These are phyloP conservation scores for Drosophila prolongata DNA, from an alignment of 2,888 invertebrate genomes.

Conservation along the genomic window DNA sequence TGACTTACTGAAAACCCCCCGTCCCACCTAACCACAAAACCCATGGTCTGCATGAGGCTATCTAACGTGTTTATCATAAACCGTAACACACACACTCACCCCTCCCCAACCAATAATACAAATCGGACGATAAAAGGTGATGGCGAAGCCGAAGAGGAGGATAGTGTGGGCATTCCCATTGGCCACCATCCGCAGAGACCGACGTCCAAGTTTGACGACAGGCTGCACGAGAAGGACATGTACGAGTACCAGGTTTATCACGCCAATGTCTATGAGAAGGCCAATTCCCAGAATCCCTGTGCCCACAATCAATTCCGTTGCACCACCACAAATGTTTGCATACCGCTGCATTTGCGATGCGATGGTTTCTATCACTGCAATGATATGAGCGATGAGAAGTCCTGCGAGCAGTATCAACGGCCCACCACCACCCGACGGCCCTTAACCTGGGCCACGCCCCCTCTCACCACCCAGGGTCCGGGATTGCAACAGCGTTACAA, in stretches of 20 bases:
- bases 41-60: constrained; percentile 62
- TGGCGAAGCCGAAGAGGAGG: constrained; percentile 44
- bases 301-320: constrained; percentile 86
- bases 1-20: constrained; percentile 12
- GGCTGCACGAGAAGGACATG: constrained; percentile 55
- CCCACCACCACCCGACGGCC: constrained; percentile 47
- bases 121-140: constrained; percentile 2
- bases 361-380: constrained; percentile 87
- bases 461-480: constrained; percentile 28
- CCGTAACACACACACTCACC: not conserved
- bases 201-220: constrained; percentile 8
- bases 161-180: constrained; percentile 70
- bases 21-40: constrained; percentile 3
- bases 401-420: constrained; percentile 81
- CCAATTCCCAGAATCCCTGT: constrained; percentile 83
- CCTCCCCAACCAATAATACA: not conserved
- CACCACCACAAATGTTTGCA: constrained; percentile 86
- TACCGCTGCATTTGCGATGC: constrained; percentile 85
- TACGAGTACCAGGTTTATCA: constrained; percentile 60
- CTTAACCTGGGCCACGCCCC: not conserved
- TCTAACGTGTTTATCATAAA: not conserved
- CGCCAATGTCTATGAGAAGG: constrained; percentile 61
- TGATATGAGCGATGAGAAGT: constrained; percentile 87
- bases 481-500: constrained; percentile 43
- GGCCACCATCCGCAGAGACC: constrained; percentile 45